Conservation (phyloP, 2,113 vertebrate species). For the Trichechus manatus region DNA sequence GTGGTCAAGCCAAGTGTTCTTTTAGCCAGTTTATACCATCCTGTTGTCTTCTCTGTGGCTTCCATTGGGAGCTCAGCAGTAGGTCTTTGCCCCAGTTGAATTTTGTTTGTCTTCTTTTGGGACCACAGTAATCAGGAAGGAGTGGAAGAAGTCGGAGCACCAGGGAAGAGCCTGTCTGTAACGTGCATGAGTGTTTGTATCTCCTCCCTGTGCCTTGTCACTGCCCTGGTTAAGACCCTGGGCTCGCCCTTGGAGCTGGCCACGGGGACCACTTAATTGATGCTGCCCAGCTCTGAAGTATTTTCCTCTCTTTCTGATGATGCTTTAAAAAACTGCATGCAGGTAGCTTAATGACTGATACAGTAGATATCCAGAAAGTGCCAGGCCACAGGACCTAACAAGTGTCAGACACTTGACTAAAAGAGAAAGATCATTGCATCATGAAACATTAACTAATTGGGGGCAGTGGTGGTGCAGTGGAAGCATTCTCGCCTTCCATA, state of each 20-base stretch:
- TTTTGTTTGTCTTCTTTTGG: neutral
- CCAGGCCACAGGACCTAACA: neutral
- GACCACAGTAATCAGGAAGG: neutral
- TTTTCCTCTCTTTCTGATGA: neutral
- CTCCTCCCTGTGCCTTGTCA: neutral
- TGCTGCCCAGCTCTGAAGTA: neutral
- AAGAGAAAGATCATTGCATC: neutral
- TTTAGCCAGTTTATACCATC: neutral
- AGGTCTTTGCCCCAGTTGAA: neutral
- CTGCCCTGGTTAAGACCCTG: neutral
- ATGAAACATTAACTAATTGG: neutral
- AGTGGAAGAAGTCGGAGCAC: neutral
- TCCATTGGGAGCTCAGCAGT: neutral
- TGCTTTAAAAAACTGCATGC: neutral
- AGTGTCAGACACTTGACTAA: neutral
- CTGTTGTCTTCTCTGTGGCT: neutral
- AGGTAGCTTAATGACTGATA: neutral
- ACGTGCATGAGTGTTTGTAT: neutral
- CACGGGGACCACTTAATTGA: too few species aligned
- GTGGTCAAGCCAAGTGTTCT: neutral
- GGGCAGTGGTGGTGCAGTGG: neutral
- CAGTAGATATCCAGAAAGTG: neutral
- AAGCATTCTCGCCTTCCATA: neutral
- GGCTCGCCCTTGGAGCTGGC: neutral
- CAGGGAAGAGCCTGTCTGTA: accelerated